Conservation (phyloP, 2,888 invertebrate species). For the Leptura quadrifasciata region DNA sequence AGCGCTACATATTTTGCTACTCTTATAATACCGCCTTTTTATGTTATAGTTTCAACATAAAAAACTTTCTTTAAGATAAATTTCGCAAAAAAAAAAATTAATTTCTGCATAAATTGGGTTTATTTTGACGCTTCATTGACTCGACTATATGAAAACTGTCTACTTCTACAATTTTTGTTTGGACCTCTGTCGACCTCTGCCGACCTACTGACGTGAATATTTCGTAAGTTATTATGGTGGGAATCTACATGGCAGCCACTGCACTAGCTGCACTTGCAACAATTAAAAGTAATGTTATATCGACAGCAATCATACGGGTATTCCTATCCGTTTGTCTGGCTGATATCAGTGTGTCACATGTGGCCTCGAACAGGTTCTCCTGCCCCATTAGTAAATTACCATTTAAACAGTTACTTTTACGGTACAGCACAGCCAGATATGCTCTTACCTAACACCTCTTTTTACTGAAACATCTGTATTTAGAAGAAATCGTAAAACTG, state of each 20-base stretch:
- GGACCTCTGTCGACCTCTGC: too few relatives aligned
- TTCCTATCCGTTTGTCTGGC: conserved; percentile 2
- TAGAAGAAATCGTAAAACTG: conserved; percentile 35
- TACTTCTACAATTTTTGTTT: too few relatives aligned
- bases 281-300: background rate
- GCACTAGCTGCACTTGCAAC: conserved; percentile 1
- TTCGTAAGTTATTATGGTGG: background rate
- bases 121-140: too few relatives aligned
- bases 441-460: conserved; percentile 11
- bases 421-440: conserved; percentile 31
- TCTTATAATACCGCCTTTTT: too few relatives aligned
- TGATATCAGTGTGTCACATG: conserved; percentile 29
- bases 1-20: too few relatives aligned
- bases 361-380: conserved; percentile 16
- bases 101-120: too few relatives aligned
- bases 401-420: conserved; percentile 44
- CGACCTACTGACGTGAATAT: too few relatives aligned
- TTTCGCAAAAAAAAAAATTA: too few relatives aligned
- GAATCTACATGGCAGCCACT: background rate
- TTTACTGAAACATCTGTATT: conserved; percentile 31
- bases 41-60: too few relatives aligned
- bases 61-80: too few relatives aligned
- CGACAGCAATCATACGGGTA: conserved; percentile 3
- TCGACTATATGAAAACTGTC: too few relatives aligned
- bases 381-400: conserved; percentile 13